Evolutionary conservation across 2,797 vertebrate species (phyloP).

Genomic region (Pseudochromis fuscus): DNA sequence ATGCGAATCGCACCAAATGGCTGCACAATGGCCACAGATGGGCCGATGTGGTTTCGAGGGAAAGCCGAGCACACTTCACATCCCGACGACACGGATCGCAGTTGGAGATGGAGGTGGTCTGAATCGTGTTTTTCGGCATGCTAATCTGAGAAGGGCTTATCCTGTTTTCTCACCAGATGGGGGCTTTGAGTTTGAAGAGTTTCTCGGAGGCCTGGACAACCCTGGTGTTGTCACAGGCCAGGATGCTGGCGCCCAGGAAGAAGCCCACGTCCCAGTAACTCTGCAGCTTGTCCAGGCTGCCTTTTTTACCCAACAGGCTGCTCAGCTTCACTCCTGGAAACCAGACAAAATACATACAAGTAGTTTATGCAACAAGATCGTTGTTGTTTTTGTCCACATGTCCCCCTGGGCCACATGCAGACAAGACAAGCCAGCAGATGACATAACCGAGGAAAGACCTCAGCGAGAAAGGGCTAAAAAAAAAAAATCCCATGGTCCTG

Average conservation of each 20-base stretch:
- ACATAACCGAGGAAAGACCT: not conserved
- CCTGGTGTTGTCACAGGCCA: constrained; percentile 94
- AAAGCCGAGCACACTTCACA: constrained; percentile 33
- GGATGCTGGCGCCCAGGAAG: constrained; percentile 95
- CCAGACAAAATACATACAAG: constrained; percentile 10
- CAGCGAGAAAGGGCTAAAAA: not conserved
- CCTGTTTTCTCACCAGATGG: constrained; percentile 90
- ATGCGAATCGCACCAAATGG: constrained; percentile 21
- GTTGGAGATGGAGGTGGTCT: not conserved
- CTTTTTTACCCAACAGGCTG: constrained; percentile 96
- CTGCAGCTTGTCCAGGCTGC: constrained; percentile 97
- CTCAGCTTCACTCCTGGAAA: constrained; percentile 96
- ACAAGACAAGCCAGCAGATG: not conserved
- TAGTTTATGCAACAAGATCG: not conserved
- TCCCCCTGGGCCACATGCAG: not conserved
- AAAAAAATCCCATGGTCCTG: not conserved
- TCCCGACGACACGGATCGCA: constrained; percentile 11
- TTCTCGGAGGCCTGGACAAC: constrained; percentile 98
- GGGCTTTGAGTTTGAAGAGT: constrained; percentile 97
- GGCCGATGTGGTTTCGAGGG: constrained; percentile 29
- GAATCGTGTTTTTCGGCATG: constrained; percentile 3
- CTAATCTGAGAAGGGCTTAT: constrained; percentile 2
- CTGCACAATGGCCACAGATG: constrained; percentile 49
- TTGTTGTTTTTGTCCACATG: not conserved
- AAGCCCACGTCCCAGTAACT: constrained; percentile 99